Evolutionary conservation across 2,113 vertebrate species (phyloP).

Genomic region (Oryzias javanicus): DNA sequence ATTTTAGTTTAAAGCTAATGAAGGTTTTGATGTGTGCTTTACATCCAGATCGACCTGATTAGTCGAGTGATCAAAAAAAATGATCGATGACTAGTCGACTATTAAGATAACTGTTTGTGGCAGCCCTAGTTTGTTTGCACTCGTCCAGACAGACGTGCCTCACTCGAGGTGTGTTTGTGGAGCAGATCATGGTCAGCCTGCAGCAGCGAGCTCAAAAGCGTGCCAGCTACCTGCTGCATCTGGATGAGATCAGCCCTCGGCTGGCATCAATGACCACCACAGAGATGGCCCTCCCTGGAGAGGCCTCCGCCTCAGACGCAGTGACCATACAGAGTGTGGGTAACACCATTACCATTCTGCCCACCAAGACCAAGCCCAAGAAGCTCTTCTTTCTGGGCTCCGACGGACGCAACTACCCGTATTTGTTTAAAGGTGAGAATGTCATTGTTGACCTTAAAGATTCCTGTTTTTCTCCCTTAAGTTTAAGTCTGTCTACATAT

Average conservation of each 20-base stretch:
- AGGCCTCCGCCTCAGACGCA: slow-evolving; percentile 91
- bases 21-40: no score
- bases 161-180: not conserved
- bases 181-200: slow-evolving; percentile 93
- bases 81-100: no score
- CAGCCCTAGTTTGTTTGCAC: no score
- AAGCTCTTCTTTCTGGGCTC: slow-evolving; percentile 95
- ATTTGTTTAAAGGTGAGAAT: slow-evolving; percentile 92
- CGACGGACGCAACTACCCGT: slow-evolving; percentile 94
- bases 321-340: slow-evolving; percentile 95
- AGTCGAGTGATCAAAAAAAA: no score
- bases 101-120: no score
- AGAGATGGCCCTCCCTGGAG: slow-evolving; percentile 94
- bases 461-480: no score
- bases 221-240: slow-evolving; percentile 89
- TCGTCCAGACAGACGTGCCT: not conserved
- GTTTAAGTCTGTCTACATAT: no score
- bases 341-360: slow-evolving; percentile 94
- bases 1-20: no score
- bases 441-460: no score
- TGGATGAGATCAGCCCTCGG: slow-evolving; percentile 96
- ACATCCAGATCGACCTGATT: no score
- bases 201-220: slow-evolving; percentile 97
- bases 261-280: slow-evolving; percentile 89
- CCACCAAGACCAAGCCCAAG: slow-evolving; percentile 98